Evolutionary conservation across 2,797 vertebrate species (phyloP).

Genomic region (Sarcophilus harrisii): DNA sequence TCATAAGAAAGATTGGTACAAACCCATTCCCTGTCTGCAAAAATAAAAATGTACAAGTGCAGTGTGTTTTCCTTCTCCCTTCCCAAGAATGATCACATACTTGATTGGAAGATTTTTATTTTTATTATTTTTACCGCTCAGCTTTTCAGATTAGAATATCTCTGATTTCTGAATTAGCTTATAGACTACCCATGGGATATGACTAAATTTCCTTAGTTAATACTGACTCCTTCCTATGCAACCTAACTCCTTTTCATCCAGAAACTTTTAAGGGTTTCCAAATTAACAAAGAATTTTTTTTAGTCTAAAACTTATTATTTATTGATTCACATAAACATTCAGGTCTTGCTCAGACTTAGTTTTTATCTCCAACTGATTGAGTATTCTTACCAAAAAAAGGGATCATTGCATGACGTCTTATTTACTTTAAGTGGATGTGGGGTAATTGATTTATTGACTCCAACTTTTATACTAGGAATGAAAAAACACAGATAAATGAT

Average conservation of each 20-base stretch:
- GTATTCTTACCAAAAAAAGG: background rate
- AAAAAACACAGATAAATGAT: background rate
- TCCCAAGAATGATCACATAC: background rate
- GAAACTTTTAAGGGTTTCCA: background rate
- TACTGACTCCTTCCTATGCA: background rate
- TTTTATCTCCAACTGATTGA: background rate
- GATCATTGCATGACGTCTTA: background rate
- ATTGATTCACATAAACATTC: background rate
- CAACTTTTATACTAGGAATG: background rate
- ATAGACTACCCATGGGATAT: background rate
- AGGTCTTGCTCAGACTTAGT: background rate
- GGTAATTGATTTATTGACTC: background rate
- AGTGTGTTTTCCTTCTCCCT: background rate
- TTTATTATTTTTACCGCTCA: background rate
- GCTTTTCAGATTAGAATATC: background rate
- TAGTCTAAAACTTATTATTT: background rate
- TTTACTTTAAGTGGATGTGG: background rate
- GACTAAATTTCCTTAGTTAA: background rate
- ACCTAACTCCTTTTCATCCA: background rate
- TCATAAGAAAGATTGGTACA: background rate
- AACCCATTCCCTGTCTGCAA: background rate
- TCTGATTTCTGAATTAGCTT: background rate
- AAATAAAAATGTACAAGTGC: background rate
- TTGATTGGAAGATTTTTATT: background rate
- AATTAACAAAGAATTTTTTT: background rate